Evolutionary conservation across 2,888 invertebrate genomes (phyloP).

Genomic region (Drosophila austrosaltans): DNA sequence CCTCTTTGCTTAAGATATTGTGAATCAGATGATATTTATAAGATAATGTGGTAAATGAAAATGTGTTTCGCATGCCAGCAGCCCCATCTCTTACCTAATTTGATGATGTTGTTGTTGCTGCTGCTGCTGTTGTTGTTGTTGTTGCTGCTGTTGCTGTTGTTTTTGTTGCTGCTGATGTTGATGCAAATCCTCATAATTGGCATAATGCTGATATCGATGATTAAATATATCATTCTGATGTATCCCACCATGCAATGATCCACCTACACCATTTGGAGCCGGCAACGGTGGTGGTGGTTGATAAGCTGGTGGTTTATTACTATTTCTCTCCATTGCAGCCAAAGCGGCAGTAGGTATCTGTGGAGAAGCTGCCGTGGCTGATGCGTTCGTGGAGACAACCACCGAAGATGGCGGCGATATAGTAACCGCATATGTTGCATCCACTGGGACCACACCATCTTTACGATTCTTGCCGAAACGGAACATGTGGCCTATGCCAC

Average conservation of each 20-base stretch:
- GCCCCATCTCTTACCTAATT: conserved; percentile 87
- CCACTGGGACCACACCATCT: conserved; percentile 83
- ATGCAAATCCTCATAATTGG: conserved; percentile 93
- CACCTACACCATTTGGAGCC: conserved; percentile 69
- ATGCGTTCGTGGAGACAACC: conserved; percentile 40
- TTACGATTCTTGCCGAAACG: conserved; percentile 87
- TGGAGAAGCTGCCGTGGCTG: conserved; percentile 48
- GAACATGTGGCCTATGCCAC: conserved; percentile 85
- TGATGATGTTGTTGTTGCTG: conserved; percentile 86
- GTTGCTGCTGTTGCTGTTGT: conserved; percentile 15
- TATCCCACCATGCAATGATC: conserved; percentile 71
- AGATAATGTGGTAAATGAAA: not conserved
- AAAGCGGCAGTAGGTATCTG: conserved; percentile 80
- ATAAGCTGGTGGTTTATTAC: conserved; percentile 82
- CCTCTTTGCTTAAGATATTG: not conserved
- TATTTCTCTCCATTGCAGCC: conserved; percentile 79
- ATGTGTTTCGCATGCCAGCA: not conserved
- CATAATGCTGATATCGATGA: conserved; percentile 87
- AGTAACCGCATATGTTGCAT: conserved; percentile 72
- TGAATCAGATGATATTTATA: conserved; percentile 3
- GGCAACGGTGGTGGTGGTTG: conserved; percentile 83
- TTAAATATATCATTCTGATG: conserved; percentile 83
- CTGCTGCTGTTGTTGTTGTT: conserved; percentile 83
- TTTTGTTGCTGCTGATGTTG: conserved; percentile 86
- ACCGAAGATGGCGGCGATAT: conserved; percentile 46